phyloP scores from a whole-genome alignment of 2,797 vertebrate species.

The Tragelaphus oryx region DNA sequence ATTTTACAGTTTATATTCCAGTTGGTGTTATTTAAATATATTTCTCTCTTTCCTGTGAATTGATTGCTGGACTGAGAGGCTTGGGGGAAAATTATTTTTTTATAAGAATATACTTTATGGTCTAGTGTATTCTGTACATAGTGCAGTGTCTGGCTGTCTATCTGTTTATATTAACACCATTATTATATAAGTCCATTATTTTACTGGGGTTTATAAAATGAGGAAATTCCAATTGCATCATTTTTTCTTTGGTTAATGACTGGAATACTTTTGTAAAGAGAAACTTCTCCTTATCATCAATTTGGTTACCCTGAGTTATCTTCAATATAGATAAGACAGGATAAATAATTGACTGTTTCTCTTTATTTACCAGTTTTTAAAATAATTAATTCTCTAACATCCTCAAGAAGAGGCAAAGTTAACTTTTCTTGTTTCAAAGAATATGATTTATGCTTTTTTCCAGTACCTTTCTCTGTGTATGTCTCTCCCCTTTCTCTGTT shows the following conservation, averaged over 20 bases:
- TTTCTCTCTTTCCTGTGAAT: background rate
- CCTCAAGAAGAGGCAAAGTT: constrained; percentile 55
- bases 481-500: background rate
- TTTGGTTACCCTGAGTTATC: constrained; percentile 21
- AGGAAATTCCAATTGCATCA: background rate
- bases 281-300: background rate
- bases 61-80: background rate
- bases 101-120: background rate
- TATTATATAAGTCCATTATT: constrained; percentile 6
- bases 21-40: background rate
- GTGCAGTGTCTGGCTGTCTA: background rate
- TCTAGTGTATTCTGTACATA: background rate
- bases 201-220: constrained; percentile 9
- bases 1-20: constrained; percentile 21
- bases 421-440: constrained; percentile 68
- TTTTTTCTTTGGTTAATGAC: constrained; percentile 27
- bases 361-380: background rate
- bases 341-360: background rate
- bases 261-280: constrained; percentile 30
- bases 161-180: constrained; percentile 16
- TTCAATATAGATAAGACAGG: background rate
- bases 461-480: background rate
- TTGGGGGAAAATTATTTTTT: background rate
- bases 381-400: background rate
- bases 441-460: constrained; percentile 55